These are phyloP conservation scores for Anorthoa munda DNA, from an alignment of 2,888 invertebrate genomes.

Conservation along the genomic window DNA sequence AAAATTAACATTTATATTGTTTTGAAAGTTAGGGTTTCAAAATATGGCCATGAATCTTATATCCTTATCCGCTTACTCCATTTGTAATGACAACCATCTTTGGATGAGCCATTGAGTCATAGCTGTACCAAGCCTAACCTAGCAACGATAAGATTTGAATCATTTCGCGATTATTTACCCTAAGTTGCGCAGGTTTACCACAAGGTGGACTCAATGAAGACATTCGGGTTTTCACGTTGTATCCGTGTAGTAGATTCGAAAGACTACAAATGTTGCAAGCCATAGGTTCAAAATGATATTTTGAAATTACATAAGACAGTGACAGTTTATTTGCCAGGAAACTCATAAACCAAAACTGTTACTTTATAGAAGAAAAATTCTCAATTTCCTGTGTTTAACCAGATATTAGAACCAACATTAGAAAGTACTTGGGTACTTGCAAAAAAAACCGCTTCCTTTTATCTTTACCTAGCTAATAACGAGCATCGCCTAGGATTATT, in stretches of 20 bases:
- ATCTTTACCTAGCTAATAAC: slow-evolving; percentile 28
- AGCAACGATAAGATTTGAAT: slow-evolving; percentile 8
- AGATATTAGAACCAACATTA: slow-evolving; percentile 30
- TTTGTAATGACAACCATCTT: slow-evolving; percentile 12
- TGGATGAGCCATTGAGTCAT: slow-evolving; percentile 19
- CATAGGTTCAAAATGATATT: neutral
- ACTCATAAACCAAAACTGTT: neutral
- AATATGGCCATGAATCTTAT: slow-evolving; percentile 40
- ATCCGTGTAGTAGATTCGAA: neutral
- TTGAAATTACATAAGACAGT: slow-evolving; percentile 1
- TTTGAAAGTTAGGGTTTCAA: slow-evolving; percentile 22
- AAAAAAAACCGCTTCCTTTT: slow-evolving; percentile 34
- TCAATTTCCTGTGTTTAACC: slow-evolving; percentile 7
- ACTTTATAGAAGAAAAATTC: neutral
- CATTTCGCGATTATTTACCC: slow-evolving; percentile 5
- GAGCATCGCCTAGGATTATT: slow-evolving; percentile 39
- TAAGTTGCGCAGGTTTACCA: slow-evolving; percentile 4
- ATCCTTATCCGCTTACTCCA: slow-evolving; percentile 38
- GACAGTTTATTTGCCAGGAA: slow-evolving; percentile 7
- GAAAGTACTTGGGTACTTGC: slow-evolving; percentile 33
- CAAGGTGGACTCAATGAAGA: neutral
- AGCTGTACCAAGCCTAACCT: slow-evolving; percentile 11
- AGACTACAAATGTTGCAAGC: neutral
- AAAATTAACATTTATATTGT: slow-evolving; percentile 31
- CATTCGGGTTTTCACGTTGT: slow-evolving; percentile 25